Evolutionary conservation across 2,888 invertebrate genomes (phyloP).

Genomic region (Caenorhabditis becei): DNA sequence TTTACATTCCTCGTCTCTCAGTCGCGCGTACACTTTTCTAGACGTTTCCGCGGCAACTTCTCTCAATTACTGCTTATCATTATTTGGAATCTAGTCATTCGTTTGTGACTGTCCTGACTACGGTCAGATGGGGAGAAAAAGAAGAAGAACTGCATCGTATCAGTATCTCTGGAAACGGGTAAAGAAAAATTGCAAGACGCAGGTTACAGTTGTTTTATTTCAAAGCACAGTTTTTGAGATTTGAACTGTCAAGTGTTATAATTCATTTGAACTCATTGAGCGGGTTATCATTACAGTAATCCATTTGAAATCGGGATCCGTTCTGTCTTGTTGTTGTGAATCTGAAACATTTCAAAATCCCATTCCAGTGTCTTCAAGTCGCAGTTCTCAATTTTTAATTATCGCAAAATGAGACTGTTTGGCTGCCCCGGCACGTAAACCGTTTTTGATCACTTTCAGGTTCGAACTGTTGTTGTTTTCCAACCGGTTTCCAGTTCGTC

Average conservation of each 20-base stretch:
- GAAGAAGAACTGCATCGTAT: conserved; percentile 11
- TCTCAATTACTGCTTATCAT: conserved; percentile 53
- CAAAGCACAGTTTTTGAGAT: too few relatives aligned
- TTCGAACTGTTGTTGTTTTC: conserved; percentile 47
- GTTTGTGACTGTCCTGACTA: conserved; percentile 15
- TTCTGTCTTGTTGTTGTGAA: neutral
- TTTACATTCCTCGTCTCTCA: conserved; percentile 21
- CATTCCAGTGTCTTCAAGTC: neutral
- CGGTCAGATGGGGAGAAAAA: conserved; percentile 3
- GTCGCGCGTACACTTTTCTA: conserved; percentile 6
- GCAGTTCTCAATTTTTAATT: conserved; percentile 12
- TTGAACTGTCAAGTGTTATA: too few relatives aligned
- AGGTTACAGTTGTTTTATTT: too few relatives aligned
- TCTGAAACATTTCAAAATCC: neutral
- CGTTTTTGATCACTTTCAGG: conserved; percentile 45
- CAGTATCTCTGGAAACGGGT: neutral
- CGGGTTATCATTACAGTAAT: too few relatives aligned
- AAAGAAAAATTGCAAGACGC: neutral
- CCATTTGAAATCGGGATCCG: too few relatives aligned
- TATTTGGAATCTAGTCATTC: conserved; percentile 46
- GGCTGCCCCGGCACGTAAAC: conserved; percentile 6
- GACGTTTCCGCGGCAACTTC: conserved; percentile 43
- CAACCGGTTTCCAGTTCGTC: conserved; percentile 49
- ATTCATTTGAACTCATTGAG: too few relatives aligned
- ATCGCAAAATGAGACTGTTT: conserved; percentile 12